Percentiles rank a stretch among this genome's conserved stretches.
Conservation (phyloP, 2,797 vertebrate species). For the Melanotaenia pygmaea region DNA sequence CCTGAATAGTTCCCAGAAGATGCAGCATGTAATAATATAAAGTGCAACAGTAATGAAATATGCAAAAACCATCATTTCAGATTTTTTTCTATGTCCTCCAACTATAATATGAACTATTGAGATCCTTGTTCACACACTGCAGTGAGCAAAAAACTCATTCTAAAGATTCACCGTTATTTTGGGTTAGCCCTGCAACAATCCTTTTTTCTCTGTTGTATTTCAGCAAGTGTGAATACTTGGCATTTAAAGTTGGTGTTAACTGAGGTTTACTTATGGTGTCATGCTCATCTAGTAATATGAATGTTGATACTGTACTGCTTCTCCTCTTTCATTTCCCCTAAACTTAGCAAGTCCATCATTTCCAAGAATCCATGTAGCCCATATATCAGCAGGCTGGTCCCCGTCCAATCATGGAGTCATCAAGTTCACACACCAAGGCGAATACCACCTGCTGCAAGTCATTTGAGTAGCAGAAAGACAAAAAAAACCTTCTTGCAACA, state of each 20-base stretch:
- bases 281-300: constrained; percentile 44
- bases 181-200: neutral
- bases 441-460: constrained; percentile 64
- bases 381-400: constrained; percentile 59
- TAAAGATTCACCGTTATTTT: neutral
- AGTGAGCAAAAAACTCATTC: neutral
- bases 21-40: too few relatives aligned
- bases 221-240: constrained; percentile 61
- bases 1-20: too few relatives aligned
- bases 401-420: constrained; percentile 57
- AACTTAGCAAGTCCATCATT: constrained; percentile 75
- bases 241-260: constrained; percentile 53
- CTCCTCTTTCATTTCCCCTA: constrained; percentile 75
- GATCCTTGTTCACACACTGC: neutral
- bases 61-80: neutral
- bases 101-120: neutral
- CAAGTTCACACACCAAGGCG: constrained; percentile 56
- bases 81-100: neutral
- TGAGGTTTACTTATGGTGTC: constrained; percentile 39
- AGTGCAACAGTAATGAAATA: neutral
- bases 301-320: constrained; percentile 64
- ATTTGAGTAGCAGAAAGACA: constrained; percentile 7
- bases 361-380: constrained; percentile 69
- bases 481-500: constrained; percentile 21
- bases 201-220: constrained; percentile 23